These are phyloP conservation scores for Heliconius hortense DNA, from an alignment of 2,888 invertebrate genomes.

Conservation along the genomic window DNA sequence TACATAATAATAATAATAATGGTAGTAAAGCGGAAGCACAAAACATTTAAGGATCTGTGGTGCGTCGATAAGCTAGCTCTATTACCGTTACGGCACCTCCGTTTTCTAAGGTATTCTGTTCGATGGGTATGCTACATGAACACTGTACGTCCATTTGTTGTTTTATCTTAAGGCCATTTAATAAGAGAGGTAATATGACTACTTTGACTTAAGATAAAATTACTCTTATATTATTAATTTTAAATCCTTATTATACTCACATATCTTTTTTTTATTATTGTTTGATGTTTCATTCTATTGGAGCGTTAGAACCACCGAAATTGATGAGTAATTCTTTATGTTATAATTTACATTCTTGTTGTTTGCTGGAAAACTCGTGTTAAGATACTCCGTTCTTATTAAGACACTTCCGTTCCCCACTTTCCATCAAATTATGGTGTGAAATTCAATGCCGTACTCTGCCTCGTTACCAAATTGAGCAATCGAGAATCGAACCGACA, in stretches of 20 bases:
- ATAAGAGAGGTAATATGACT: neutral
- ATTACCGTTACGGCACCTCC: conserved; percentile 56
- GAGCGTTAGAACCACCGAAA: too few species aligned
- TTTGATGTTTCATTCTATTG: too few species aligned
- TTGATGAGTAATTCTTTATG: too few species aligned
- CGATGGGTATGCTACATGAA: conserved; percentile 39
- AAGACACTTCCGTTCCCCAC: too few species aligned
- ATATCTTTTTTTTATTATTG: neutral
- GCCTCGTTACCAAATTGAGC: too few species aligned
- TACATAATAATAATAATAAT: conserved; percentile 6
- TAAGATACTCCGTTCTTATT: too few species aligned
- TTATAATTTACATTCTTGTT: too few species aligned
- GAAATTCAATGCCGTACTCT: too few species aligned
- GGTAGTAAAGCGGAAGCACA: conserved; percentile 53
- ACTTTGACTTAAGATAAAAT: neutral
- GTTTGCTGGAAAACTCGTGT: too few species aligned
- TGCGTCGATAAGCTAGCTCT: conserved; percentile 62
- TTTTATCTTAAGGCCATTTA: conserved; percentile 25
- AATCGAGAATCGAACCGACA: too few species aligned
- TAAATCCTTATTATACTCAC: neutral
- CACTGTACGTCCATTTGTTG: conserved; percentile 19
- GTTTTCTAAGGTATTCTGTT: conserved; percentile 50
- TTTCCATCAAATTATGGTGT: too few species aligned
- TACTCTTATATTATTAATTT: neutral
- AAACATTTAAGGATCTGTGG: conserved; percentile 63